Percentiles rank a stretch among this genome's conserved stretches.
These are phyloP conservation scores for Drosophila sucinea DNA, from an alignment of 1,140 invertebrate genomes.

Conservation along the genomic window DNA sequence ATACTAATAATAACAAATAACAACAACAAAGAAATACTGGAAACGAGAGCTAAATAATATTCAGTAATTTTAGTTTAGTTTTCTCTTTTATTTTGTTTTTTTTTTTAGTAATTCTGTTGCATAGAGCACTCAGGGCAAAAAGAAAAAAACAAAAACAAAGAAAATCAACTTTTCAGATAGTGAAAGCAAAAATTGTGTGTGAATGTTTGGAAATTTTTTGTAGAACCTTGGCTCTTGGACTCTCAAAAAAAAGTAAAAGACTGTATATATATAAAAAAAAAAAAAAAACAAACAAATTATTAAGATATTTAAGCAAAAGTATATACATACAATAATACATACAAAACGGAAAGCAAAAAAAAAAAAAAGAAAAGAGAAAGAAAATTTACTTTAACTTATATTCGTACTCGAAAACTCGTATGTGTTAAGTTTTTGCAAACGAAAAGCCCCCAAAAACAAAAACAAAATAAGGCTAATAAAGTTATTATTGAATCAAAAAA, in stretches of 20 bases:
- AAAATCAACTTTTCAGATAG: conserved; percentile 49
- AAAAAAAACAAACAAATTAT: conserved; percentile 51
- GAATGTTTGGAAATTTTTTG: conserved; percentile 41
- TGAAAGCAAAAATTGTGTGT: conserved; percentile 49
- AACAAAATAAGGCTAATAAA: conserved; percentile 54
- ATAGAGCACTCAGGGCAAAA: conserved; percentile 78
- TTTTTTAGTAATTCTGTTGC: conserved; percentile 24
- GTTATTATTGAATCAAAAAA: conserved; percentile 77
- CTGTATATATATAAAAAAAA: conserved; percentile 73
- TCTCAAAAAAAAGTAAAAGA: conserved; percentile 81
- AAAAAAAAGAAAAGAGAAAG: conserved; percentile 1
- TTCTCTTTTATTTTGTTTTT: conserved; percentile 22
- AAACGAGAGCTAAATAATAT: conserved; percentile 21
- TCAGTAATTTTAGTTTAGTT: conserved; percentile 32
- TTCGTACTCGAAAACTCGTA: conserved; percentile 28
- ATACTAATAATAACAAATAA: conserved; percentile 15
- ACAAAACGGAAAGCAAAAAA: conserved; percentile 6
- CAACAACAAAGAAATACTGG: conserved; percentile 50
- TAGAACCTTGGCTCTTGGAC: conserved; percentile 75
- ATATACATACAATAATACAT: conserved; percentile 42
- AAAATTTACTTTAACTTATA: conserved; percentile 67
- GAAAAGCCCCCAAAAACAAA: conserved; percentile 22
- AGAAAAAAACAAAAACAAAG: neutral
- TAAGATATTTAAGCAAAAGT: conserved; percentile 58
- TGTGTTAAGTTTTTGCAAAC: conserved; percentile 38